Base-by-base conservation (phyloP, 2,113 vertebrate species). In the Syrmaticus mikado region DNA sequence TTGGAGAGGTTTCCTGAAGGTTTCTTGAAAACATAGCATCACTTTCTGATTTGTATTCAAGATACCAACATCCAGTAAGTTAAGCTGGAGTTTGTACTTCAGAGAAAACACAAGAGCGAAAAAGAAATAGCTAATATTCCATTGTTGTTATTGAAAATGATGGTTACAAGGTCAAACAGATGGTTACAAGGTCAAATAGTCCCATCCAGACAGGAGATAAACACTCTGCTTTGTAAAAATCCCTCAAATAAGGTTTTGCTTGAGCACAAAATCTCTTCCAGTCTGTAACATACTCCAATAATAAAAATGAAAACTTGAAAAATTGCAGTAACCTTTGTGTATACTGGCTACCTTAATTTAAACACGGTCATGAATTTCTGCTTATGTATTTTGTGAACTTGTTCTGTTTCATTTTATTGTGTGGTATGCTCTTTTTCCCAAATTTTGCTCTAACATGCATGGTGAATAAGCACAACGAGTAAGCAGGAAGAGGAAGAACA, bases 251-350 rank as follows among this genome's bases (percentile, higher is more conserved):
- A 67, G 11, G 19, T 70, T 88, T 45, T 60, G 14, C 71, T 73
- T 82, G 32, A 90, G 43, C 41, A 80, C 55, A 80, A 89, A 93
- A 89, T 87, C 50, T 34, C 38, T 17, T 89, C 91, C n/a, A 55
- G 38, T 74, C 55, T 77, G 45, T 52, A 87, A 68, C 16, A n/a
- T 48, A n/a, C 20, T 80, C 64, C 25, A 64, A 12, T 24, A 85
- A 73, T 55, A 82, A 82, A 92, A 76, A 62, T 4, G 62, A 34
- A 82, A 73, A 68, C 24, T 75, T 57, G 50, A 68, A 87, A 89
- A 58, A 74, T 27, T 67, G 48, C 38, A 52, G 52, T 38, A 50
- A 71, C 38, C 10, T 91, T 76, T 50, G 41, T 45, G 28, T 41
- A 27, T 71, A 25, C 24, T 45, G 40, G 32, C 21, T 74, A 53